Percentiles rank a stretch among this genome's conserved stretches.
These are phyloP conservation scores for Lucinisca nassula DNA, from an alignment of 2,888 invertebrate species.

Conservation along the genomic window DNA sequence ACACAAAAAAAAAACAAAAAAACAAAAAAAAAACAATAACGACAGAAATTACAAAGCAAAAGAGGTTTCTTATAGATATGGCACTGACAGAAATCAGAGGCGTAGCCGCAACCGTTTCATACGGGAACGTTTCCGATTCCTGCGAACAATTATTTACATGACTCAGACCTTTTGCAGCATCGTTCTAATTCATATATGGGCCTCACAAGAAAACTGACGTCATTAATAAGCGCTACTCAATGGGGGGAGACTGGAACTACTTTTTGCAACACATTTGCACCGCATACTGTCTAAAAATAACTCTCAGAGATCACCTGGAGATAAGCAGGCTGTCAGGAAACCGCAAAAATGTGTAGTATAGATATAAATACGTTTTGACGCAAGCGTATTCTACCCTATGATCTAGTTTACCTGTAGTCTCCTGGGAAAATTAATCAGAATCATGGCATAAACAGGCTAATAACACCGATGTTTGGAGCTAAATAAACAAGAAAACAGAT, in stretches of 20 bases:
- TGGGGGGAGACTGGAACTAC: not conserved
- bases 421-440: not conserved
- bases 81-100: too few species aligned
- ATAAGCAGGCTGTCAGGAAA: slow-evolving; percentile 3
- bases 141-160: too few species aligned
- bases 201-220: not conserved
- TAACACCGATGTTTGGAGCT: not conserved
- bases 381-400: not conserved
- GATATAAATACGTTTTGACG: slow-evolving; percentile 41
- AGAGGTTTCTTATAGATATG: too few species aligned
- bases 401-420: not conserved
- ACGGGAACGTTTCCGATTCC: too few species aligned
- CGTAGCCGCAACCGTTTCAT: too few species aligned
- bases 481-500: not conserved
- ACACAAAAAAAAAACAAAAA: too few species aligned
- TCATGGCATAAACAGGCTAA: not conserved
- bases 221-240: not conserved
- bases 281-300: slow-evolving; percentile 61
- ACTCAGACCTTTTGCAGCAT: too few species aligned
- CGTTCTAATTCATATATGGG: not conserved
- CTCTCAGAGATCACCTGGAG: slow-evolving; percentile 54
- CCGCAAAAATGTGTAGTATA: slow-evolving; percentile 55
- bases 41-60: too few species aligned
- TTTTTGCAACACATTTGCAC: slow-evolving; percentile 54
- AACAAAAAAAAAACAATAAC: too few species aligned